Percentiles rank a stretch among this genome's conserved stretches.
These are phyloP conservation scores for Hydropotes inermis DNA, from an alignment of 2,113 vertebrate species.

Conservation along the genomic window DNA sequence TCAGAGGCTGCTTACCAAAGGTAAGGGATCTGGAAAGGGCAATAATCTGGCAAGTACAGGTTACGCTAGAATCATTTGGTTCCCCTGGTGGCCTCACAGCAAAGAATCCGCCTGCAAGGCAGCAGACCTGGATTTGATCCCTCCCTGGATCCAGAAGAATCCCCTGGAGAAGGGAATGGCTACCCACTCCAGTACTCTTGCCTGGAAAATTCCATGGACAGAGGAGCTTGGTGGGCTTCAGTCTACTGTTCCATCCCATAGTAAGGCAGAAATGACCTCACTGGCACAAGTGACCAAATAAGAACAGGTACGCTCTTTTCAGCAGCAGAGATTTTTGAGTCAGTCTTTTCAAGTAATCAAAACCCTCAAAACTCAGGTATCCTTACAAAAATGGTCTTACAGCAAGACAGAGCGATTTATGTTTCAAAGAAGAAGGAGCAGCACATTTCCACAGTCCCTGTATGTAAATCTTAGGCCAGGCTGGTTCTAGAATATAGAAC, in stretches of 20 bases:
- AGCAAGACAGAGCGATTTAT: not conserved
- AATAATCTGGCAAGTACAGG: not conserved
- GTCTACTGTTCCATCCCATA: not conserved
- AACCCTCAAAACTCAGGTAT: not conserved
- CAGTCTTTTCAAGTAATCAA: not conserved
- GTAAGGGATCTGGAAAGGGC: not conserved
- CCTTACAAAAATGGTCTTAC: not conserved
- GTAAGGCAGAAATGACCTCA: not conserved
- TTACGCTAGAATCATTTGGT: not conserved
- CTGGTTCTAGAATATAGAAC: not conserved
- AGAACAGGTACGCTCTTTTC: not conserved
- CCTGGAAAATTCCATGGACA: not conserved
- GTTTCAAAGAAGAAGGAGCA: not conserved
- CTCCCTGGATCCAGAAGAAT: not conserved
- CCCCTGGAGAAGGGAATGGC: not conserved
- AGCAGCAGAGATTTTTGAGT: not conserved
- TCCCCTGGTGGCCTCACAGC: not conserved
- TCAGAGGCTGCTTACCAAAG: not conserved
- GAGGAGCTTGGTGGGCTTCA: not conserved
- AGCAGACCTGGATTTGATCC: not conserved
- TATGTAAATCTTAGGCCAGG: not conserved
- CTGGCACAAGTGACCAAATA: not conserved
- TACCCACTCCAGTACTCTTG: not conserved
- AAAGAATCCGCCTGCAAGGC: not conserved
- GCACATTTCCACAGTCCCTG: not conserved